phyloP scores from a whole-genome alignment of 2,888 invertebrate genomes.

The Aleiodes testaceus region DNA sequence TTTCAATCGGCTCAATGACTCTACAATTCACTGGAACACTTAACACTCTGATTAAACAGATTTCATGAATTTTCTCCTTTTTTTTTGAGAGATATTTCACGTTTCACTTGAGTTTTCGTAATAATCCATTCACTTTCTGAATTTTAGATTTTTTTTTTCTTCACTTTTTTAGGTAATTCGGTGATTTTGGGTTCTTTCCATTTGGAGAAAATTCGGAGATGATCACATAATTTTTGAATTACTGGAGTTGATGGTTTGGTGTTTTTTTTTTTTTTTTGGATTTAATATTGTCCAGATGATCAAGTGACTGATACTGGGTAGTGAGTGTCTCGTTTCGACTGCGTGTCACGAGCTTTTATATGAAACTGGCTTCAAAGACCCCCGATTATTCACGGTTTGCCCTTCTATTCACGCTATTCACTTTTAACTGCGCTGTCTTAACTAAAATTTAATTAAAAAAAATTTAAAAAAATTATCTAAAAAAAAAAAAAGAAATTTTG shows the following conservation, averaged over 20 bases:
- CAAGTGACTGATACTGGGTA: conserved; percentile 53
- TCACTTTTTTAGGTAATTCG: too few species aligned
- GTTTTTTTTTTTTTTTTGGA: conserved; percentile 9
- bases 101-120: conserved; percentile 10
- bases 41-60: not conserved
- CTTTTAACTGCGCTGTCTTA: conserved; percentile 3
- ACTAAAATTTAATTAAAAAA: not conserved
- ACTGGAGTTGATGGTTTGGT: not conserved
- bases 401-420: conserved; percentile 46
- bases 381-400: conserved; percentile 63
- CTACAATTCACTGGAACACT: not conserved
- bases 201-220: conserved; percentile 16
- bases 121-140: not conserved
- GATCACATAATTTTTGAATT: conserved; percentile 29
- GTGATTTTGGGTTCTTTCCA: conserved; percentile 31
- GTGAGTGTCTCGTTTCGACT: conserved; percentile 65
- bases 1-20: not conserved
- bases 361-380: conserved; percentile 62
- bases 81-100: not conserved
- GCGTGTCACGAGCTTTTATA: conserved; percentile 67
- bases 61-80: not conserved
- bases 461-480: too few species aligned
- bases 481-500: too few species aligned
- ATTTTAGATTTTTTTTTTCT: too few species aligned
- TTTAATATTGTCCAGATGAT: conserved; percentile 39